Evolutionary conservation across 2,113 vertebrate species (phyloP).

Genomic region (Syngnathus typhle): DNA sequence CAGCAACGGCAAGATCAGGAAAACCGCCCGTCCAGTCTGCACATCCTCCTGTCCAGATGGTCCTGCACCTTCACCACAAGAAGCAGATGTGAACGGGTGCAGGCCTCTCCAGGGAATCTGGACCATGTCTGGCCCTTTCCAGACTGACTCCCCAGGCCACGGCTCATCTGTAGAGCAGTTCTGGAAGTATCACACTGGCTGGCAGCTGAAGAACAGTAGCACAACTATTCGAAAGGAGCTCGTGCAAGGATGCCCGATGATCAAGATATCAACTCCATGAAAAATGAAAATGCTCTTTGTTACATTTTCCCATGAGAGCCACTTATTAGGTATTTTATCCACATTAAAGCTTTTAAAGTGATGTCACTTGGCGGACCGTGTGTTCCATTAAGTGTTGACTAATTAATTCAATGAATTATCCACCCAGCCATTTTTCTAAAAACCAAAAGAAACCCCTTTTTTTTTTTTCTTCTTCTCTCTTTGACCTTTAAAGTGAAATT

Average conservation of each 20-base stretch:
- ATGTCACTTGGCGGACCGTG: conserved; percentile 60
- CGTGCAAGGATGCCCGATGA: neutral
- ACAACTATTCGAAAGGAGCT: neutral
- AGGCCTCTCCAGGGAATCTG: conserved; percentile 55
- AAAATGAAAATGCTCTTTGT: neutral
- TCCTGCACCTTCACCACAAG: conserved; percentile 46
- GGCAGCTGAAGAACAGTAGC: conserved; percentile 41
- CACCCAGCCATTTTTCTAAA: conserved; percentile 49
- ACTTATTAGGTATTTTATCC: conserved; percentile 68
- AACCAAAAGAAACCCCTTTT: conserved; percentile 47
- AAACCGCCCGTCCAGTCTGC: conserved; percentile 33
- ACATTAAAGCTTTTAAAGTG: conserved; percentile 68
- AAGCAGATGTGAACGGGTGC: conserved; percentile 68
- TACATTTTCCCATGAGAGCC: conserved; percentile 42
- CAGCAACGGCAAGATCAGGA: conserved; percentile 44
- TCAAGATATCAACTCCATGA: neutral
- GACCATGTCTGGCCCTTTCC: conserved; percentile 41
- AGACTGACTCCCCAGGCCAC: conserved; percentile 39
- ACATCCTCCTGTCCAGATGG: conserved; percentile 65
- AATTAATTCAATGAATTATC: too few species aligned
- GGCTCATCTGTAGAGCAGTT: conserved; percentile 49
- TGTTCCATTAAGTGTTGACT: conserved; percentile 1
- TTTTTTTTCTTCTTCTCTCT: conserved; percentile 40
- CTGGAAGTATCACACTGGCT: conserved; percentile 41
- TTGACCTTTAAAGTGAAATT: conserved; percentile 55